These are phyloP conservation scores for Grallaria varia DNA, from an alignment of 2,113 vertebrate species.

Conservation along the genomic window DNA sequence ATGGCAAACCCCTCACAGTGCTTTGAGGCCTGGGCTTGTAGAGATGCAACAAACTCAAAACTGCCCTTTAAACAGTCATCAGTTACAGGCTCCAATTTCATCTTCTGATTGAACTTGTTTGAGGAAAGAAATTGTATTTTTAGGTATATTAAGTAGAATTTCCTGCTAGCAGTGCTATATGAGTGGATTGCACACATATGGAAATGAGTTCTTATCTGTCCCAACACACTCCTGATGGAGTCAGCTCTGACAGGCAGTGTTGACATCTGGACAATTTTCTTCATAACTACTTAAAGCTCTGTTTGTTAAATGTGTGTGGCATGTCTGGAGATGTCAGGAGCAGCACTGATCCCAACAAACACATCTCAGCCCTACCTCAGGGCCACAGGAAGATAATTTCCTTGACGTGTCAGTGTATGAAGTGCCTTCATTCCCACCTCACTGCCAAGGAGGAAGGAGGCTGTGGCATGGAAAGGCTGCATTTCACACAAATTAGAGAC, in stretches of 20 bases:
- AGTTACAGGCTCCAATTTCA: background rate
- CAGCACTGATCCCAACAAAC: background rate
- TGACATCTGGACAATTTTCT: background rate
- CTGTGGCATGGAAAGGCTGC: background rate
- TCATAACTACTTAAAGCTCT: background rate
- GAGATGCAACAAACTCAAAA: background rate
- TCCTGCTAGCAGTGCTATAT: background rate
- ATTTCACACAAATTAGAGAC: background rate
- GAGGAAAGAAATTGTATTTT: background rate
- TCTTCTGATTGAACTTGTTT: background rate
- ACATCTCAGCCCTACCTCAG: background rate
- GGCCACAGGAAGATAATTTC: background rate
- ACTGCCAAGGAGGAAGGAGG: background rate
- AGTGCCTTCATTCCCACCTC: background rate
- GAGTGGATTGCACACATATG: background rate
- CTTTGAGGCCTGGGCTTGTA: background rate
- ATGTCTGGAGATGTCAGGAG: background rate
- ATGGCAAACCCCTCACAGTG: background rate
- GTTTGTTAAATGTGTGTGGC: background rate
- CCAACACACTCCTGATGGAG: background rate
- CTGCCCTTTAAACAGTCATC: background rate
- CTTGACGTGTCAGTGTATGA: background rate
- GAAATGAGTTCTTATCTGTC: conserved; percentile 37
- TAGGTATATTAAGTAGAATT: background rate
- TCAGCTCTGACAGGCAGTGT: background rate